Conservation (phyloP, 2,888 invertebrate genomes). For the Chrysomela aeneicollis region DNA sequence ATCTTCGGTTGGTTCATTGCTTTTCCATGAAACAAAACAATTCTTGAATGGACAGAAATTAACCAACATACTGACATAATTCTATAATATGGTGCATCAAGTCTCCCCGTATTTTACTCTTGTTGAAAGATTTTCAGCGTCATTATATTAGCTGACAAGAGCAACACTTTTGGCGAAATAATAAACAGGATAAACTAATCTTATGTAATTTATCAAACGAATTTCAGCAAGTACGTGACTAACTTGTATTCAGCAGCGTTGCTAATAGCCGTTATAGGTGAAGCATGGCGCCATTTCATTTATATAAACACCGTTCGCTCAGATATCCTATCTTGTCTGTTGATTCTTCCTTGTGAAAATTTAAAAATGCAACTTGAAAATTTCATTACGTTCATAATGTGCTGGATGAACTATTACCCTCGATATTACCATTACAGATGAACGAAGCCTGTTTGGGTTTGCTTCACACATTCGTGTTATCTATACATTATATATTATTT, state of each 20-base stretch:
- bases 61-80: too few relatives aligned
- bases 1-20: too few relatives aligned
- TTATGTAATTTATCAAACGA: constrained; percentile 56
- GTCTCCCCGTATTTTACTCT: too few relatives aligned
- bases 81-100: too few relatives aligned
- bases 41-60: too few relatives aligned
- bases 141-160: constrained; percentile 15
- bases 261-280: constrained; percentile 62
- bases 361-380: constrained; percentile 33
- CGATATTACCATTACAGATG: background rate
- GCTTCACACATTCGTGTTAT: too few relatives aligned
- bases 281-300: constrained; percentile 63
- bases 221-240: constrained; percentile 58
- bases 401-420: background rate
- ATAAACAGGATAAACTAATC: constrained; percentile 50
- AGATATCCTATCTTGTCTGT: constrained; percentile 48
- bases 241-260: constrained; percentile 60
- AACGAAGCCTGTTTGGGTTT: background rate
- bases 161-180: constrained; percentile 19
- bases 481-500: too few relatives aligned
- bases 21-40: too few relatives aligned
- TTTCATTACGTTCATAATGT: constrained; percentile 3
- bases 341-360: constrained; percentile 47
- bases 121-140: background rate
- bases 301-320: constrained; percentile 61